Evolutionary conservation across 2,113 vertebrate species (phyloP), one percentile per base, ranked within the genome.

Genomic region (Planiliza haematocheilus): DNA sequence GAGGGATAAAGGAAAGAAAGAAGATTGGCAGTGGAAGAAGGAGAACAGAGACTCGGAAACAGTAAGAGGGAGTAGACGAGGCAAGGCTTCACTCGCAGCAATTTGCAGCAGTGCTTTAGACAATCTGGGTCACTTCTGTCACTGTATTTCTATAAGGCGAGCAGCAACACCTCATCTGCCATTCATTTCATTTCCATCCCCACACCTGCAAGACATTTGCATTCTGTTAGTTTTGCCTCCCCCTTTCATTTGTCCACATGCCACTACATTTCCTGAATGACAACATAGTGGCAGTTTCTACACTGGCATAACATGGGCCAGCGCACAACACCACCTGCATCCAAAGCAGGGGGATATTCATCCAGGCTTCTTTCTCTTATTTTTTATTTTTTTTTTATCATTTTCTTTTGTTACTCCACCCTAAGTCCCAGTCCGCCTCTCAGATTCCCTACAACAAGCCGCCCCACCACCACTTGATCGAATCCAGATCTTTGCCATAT

Each of bases 51-150:
- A 77, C 50, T 68, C 21, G 21, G 48, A 65, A 76, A 62, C 39
- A 76, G 62, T 52, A 56, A 68, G 65, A 39, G 38, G 53, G 39
- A 52, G 60, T 34, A 34, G 60, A 43, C 0, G 50, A 80, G 66
- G 48, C 45, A 4, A 65, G 24, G 62, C 55, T 79, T 87, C 39
- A 65, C 76, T 74, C 10, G 43, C 58, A 77, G 79, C 77, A 65
- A 88, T 81, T 81, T 71, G 77, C 42, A 65, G 71, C 76, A 49
- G 79, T 62, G 70, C 79, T 84, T 85, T 65, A 80, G 74, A 88
- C 87, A 85, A 91, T 90, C 77, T 87, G 83, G 86, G 87, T 84
- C 82, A 91, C 79, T 87, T 81, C 77, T 75, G 83, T 77, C 80
- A 71, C 70, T 72, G 82, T 74, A 50, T 86, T 85, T 86, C 82